phyloP scores from a whole-genome alignment of 2,888 invertebrate species.

The Drosophila sordidapex region DNA sequence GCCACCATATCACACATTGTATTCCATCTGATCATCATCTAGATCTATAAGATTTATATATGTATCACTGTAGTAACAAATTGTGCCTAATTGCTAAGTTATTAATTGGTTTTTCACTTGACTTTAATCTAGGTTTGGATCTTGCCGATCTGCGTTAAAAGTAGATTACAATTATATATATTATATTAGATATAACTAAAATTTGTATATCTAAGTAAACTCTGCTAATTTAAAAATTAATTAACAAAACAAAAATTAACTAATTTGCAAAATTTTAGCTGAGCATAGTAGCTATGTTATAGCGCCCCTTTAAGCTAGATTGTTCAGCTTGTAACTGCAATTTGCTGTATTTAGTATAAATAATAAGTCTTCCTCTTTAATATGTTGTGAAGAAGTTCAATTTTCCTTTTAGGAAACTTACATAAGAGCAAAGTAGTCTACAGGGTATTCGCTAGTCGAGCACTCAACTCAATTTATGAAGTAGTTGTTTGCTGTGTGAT shows the following conservation, averaged over 20 bases:
- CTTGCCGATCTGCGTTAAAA: neutral
- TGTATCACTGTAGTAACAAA: constrained; percentile 1
- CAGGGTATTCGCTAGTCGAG: neutral
- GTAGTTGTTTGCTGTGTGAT: neutral
- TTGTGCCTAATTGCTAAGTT: neutral
- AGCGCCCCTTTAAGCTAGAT: neutral
- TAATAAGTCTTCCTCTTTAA: neutral
- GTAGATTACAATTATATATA: neutral
- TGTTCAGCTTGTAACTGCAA: neutral
- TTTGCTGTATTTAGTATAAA: neutral
- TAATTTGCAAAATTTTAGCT: neutral
- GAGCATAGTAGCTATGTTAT: neutral
- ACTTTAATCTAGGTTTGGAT: neutral
- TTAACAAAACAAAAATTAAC: neutral
- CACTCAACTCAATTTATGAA: neutral
- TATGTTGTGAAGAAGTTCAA: neutral
- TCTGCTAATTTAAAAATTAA: neutral
- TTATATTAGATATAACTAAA: neutral
- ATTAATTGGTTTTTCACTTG: neutral
- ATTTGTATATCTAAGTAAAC: neutral
- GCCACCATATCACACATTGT: constrained; percentile 3
- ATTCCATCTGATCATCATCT: neutral
- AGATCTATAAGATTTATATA: neutral
- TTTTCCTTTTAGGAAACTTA: neutral
- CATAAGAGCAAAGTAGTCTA: neutral